phyloP scores from a whole-genome alignment of 2,113 vertebrate genomes.

The Myodes glareolus region DNA sequence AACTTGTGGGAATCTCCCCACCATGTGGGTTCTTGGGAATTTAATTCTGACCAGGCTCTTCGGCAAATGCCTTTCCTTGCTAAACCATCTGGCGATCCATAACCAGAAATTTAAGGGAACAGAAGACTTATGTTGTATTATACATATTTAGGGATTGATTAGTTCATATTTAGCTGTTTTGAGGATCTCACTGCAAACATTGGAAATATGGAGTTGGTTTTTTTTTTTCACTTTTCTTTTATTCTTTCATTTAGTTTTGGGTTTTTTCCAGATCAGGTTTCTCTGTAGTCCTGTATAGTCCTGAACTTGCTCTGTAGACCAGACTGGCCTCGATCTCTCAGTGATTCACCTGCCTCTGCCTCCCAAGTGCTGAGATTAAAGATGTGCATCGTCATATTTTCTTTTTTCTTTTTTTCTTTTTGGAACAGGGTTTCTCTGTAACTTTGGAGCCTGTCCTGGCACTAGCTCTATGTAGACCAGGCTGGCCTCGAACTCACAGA shows the following conservation, averaged over 20 bases:
- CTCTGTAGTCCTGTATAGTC: neutral
- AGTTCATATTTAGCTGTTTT: slow-evolving; percentile 67
- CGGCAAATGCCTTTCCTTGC: neutral
- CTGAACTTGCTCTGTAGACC: neutral
- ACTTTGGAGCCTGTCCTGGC: too few relatives aligned
- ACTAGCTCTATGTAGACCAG: neutral
- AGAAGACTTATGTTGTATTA: slow-evolving; percentile 73
- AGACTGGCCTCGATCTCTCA: neutral
- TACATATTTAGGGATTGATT: slow-evolving; percentile 76
- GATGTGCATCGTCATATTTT: neutral
- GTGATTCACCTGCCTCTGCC: neutral
- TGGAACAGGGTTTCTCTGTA: too few relatives aligned
- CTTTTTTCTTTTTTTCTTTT: too few relatives aligned
- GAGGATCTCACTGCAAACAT: slow-evolving; percentile 38
- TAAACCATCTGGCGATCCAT: neutral
- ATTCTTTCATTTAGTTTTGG: neutral
- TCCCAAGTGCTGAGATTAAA: neutral
- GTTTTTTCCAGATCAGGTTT: neutral
- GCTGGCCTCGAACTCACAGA: neutral
- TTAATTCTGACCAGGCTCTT: neutral
- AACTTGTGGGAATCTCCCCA: neutral
- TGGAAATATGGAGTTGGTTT: slow-evolving; percentile 1
- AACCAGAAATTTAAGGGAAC: slow-evolving; percentile 77
- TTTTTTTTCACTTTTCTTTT: neutral
- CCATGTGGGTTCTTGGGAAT: neutral